Evolutionary conservation across 1,140 invertebrate species (phyloP).

Genomic region (Drosophila oshimai): DNA sequence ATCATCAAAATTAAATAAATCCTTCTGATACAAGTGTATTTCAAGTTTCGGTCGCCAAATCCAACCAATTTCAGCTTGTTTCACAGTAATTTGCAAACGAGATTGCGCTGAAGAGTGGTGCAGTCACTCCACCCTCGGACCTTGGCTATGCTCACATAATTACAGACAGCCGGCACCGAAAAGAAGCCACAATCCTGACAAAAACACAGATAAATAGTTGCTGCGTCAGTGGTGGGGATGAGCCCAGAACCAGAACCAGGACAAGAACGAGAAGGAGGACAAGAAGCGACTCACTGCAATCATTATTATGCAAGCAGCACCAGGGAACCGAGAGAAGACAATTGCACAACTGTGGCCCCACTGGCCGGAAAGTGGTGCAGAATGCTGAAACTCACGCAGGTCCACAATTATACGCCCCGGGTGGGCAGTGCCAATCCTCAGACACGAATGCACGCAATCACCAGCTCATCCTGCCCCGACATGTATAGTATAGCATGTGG

Average conservation of each 20-base stretch:
- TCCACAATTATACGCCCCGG: conserved; percentile 23
- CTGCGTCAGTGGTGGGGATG: background rate
- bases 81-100: conserved; percentile 2
- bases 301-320: conserved; percentile 51
- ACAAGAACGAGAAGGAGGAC: too few species aligned
- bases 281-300: conserved; percentile 16
- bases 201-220: conserved; percentile 51
- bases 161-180: conserved; percentile 23
- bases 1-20: background rate
- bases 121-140: background rate
- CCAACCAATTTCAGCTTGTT: background rate
- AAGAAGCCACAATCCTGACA: conserved; percentile 45
- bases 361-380: conserved; percentile 12
- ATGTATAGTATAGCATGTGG: conserved; percentile 7
- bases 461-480: conserved; percentile 28
- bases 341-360: conserved; percentile 13
- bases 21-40: background rate
- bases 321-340: conserved; percentile 16
- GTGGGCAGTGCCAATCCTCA: conserved; percentile 20
- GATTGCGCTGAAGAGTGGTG: background rate
- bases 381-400: conserved; percentile 13
- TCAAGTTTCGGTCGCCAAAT: background rate
- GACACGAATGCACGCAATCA: conserved; percentile 48
- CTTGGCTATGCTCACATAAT: conserved; percentile 36
- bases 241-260: too few species aligned